Conservation (phyloP, 2,797 vertebrate species). For the Typhlichthys subterraneus region DNA sequence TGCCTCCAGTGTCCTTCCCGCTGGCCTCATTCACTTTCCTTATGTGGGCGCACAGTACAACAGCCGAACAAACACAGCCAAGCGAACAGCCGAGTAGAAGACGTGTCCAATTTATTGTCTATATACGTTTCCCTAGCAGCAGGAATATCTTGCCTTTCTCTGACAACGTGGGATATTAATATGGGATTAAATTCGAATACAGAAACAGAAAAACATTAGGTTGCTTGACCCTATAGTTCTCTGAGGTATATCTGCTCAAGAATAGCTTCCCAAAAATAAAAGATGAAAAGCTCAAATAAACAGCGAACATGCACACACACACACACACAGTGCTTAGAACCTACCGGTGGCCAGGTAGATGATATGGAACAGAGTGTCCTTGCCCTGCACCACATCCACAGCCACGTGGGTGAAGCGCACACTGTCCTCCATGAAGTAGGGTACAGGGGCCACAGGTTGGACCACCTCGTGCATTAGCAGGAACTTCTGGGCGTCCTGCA, state of each 20-base stretch:
- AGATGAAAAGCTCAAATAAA: background rate
- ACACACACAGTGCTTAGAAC: constrained; percentile 2
- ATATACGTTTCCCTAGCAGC: background rate
- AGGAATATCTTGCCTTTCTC: too few species aligned
- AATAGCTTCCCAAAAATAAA: background rate
- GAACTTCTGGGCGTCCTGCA: constrained; percentile 96
- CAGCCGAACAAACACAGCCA: background rate
- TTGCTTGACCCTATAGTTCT: too few species aligned
- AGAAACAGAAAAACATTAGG: too few species aligned
- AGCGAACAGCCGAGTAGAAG: background rate
- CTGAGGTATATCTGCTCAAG: too few species aligned
- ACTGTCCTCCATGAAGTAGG: constrained; percentile 95
- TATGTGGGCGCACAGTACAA: background rate
- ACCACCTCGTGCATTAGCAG: constrained; percentile 95
- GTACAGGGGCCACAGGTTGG: constrained; percentile 87
- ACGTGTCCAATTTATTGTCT: background rate
- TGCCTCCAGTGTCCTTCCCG: constrained; percentile 9
- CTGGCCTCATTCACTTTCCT: constrained; percentile 30
- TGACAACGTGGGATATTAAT: too few species aligned
- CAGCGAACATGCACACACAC: background rate
- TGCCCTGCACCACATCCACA: constrained; percentile 95
- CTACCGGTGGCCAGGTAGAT: constrained; percentile 95
- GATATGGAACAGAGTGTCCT: constrained; percentile 92
- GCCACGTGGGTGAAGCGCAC: constrained; percentile 92
- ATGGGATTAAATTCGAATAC: too few species aligned